Conservation (phyloP, 2,113 vertebrate genomes). For the Tachysurus vachellii region DNA sequence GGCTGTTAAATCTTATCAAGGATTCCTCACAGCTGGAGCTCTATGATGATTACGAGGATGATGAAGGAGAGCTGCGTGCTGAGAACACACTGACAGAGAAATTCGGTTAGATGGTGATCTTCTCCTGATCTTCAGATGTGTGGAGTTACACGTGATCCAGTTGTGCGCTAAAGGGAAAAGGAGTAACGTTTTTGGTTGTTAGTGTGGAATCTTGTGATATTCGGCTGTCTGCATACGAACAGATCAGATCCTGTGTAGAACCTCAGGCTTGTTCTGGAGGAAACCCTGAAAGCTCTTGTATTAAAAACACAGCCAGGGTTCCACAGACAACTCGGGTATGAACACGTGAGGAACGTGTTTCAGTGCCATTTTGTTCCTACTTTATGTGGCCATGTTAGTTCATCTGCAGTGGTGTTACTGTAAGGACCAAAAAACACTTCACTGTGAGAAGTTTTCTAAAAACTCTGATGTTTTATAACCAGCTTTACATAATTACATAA, state of each 20-base stretch:
- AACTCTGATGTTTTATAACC: neutral
- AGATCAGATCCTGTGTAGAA: neutral
- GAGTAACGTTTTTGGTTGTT: neutral
- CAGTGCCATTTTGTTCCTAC: neutral
- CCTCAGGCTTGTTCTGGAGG: neutral
- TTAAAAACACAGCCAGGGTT: neutral
- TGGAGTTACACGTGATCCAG: neutral
- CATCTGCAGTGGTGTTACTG: neutral
- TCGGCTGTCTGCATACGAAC: neutral
- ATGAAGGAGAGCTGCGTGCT: conserved; percentile 80
- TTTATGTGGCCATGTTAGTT: neutral
- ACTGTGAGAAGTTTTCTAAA: neutral
- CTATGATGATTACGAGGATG: conserved; percentile 80
- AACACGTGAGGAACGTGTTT: neutral
- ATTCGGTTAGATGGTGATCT: conserved; percentile 75
- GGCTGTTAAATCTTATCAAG: conserved; percentile 78
- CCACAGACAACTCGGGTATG: neutral
- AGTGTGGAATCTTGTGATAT: neutral
- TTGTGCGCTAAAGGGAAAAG: neutral
- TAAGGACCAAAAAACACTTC: neutral
- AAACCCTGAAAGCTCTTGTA: neutral
- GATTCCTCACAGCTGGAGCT: conserved; percentile 78
- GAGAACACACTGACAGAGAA: conserved; percentile 85
- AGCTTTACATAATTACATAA: neutral
- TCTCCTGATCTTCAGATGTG: neutral